A percentile compares a stretch with the other conserved stretches of the same genome.
Conservation (phyloP, 2,113 vertebrate genomes). For the Chiloscyllium plagiosum region DNA sequence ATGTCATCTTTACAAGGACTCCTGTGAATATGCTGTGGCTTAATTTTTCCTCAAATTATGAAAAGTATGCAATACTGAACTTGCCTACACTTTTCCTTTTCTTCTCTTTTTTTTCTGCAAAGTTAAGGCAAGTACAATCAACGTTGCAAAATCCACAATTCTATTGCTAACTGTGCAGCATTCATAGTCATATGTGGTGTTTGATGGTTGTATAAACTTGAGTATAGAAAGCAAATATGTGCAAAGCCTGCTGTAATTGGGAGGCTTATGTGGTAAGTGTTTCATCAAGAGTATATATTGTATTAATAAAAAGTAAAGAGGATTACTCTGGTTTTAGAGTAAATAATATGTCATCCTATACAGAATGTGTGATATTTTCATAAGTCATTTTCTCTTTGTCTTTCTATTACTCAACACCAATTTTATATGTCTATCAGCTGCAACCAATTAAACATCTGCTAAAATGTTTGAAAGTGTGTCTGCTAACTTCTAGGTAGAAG, state of each 20-base stretch:
- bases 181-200: slow-evolving; percentile 52
- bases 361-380: neutral
- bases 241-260: slow-evolving; percentile 41
- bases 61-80: slow-evolving; percentile 49
- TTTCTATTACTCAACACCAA: neutral
- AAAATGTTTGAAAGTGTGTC: neutral
- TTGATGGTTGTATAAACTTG: slow-evolving; percentile 42
- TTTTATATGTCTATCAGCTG: neutral
- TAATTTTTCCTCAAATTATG: slow-evolving; percentile 48
- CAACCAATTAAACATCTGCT: neutral
- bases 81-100: slow-evolving; percentile 51
- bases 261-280: neutral
- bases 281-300: neutral
- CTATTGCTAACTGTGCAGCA: slow-evolving; percentile 63
- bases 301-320: slow-evolving; percentile 1
- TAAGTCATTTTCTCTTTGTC: neutral
- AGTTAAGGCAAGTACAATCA: slow-evolving; percentile 63
- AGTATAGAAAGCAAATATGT: slow-evolving; percentile 48
- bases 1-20: slow-evolving; percentile 48
- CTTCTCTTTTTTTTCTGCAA: slow-evolving; percentile 26
- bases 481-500: neutral
- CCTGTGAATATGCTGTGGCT: slow-evolving; percentile 45
- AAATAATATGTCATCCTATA: slow-evolving; percentile 29
- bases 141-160: slow-evolving; percentile 54
- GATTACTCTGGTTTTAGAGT: slow-evolving; percentile 14